Conservation (phyloP, 2,888 invertebrate species). For the Quadroppia sp. region DNA sequence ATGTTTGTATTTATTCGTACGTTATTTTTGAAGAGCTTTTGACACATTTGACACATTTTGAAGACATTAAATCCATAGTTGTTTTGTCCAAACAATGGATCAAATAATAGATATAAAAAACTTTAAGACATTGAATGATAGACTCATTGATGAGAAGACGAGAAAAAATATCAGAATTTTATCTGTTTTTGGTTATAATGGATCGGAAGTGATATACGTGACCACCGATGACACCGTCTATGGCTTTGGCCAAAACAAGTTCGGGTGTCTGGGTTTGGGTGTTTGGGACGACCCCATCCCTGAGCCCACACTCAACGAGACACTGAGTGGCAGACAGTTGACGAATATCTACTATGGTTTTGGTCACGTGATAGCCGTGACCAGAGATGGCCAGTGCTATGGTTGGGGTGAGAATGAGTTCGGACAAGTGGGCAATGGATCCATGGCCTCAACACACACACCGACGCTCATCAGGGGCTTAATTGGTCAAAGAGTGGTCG, state of each 20-base stretch:
- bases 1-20: too few species aligned
- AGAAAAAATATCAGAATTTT: not conserved
- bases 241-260: not conserved
- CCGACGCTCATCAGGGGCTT: not conserved
- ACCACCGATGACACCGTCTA: not conserved
- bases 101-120: too few species aligned
- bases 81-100: too few species aligned
- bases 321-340: not conserved
- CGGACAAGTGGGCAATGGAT: not conserved
- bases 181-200: not conserved
- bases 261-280: conserved; percentile 5
- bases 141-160: too few species aligned
- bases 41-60: too few species aligned
- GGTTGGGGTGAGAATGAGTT: not conserved
- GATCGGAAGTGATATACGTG: not conserved
- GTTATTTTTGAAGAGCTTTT: too few species aligned
- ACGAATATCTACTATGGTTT: not conserved
- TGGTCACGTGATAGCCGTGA: not conserved
- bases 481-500: not conserved
- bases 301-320: not conserved
- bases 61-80: too few species aligned
- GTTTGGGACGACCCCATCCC: not conserved
- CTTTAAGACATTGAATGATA: too few species aligned
- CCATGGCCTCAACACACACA: not conserved
- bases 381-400: not conserved